phyloP scores from a whole-genome alignment of 2,888 invertebrate genomes.

The Orthosia incerta region DNA sequence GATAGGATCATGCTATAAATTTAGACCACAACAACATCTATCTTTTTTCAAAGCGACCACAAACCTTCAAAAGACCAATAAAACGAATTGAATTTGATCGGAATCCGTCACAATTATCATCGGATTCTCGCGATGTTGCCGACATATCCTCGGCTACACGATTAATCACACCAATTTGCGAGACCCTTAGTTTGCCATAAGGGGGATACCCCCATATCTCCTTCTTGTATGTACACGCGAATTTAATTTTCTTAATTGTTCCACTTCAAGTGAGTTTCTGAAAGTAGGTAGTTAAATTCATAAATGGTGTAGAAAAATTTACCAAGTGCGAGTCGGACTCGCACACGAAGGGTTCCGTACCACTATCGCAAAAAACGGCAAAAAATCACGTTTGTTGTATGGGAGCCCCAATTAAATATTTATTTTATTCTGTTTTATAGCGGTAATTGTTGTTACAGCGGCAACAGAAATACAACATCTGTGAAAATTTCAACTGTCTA shows the following conservation, averaged over 20 bases:
- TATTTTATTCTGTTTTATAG: no score
- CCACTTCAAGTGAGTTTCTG: conserved; percentile 29
- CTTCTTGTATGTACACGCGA: conserved; percentile 40
- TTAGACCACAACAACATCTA: background rate
- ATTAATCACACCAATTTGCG: conserved; percentile 67
- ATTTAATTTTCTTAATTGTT: conserved; percentile 57
- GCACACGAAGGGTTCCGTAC: no score
- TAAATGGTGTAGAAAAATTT: conserved; percentile 33
- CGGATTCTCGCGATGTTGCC: conserved; percentile 20
- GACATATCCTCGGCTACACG: conserved; percentile 45
- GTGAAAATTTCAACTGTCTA: no score
- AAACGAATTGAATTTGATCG: conserved; percentile 16
- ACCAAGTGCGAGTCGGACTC: no score
- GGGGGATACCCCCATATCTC: conserved; percentile 1
- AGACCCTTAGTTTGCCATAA: conserved; percentile 51
- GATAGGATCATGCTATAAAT: conserved; percentile 6
- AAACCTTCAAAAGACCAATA: conserved; percentile 19
- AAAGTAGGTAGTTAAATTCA: conserved; percentile 23
- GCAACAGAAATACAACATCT: no score
- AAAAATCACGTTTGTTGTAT: no score
- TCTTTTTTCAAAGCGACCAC: conserved; percentile 13
- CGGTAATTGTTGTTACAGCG: no score
- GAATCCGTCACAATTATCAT: conserved; percentile 24
- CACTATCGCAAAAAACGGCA: no score
- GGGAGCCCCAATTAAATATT: no score